These are phyloP conservation scores for Corythaeola cristata DNA, from an alignment of 2,113 vertebrate species.

Conservation along the genomic window DNA sequence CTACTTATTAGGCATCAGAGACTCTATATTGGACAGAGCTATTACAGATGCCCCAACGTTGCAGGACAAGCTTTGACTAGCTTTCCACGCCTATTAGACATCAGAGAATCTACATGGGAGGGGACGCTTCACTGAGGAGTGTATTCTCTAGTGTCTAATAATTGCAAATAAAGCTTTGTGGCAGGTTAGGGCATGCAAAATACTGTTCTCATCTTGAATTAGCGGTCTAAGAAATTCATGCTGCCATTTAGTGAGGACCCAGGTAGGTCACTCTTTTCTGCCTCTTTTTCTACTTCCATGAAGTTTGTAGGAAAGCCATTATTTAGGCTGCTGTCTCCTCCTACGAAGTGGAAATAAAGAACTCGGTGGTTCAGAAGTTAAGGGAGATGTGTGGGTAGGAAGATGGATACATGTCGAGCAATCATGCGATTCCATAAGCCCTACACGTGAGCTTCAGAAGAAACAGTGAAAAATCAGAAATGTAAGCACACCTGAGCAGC, in stretches of 20 bases:
- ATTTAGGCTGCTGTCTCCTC: background rate
- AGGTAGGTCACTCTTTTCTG: background rate
- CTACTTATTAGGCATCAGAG: background rate
- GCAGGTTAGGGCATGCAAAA: background rate
- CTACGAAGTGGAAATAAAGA: background rate
- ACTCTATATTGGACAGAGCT: background rate
- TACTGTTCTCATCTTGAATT: background rate
- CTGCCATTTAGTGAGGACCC: background rate
- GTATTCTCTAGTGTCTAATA: background rate
- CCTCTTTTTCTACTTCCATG: background rate
- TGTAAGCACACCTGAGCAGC: background rate
- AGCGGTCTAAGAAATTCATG: background rate
- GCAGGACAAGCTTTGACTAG: background rate
- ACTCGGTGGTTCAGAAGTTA: background rate
- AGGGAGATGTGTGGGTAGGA: background rate
- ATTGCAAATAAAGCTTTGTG: background rate
- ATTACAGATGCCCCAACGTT: rapidly evolving
- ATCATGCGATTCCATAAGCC: rapidly evolving
- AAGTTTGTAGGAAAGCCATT: background rate
- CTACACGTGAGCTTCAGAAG: background rate
- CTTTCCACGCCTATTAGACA: background rate
- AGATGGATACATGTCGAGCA: background rate
- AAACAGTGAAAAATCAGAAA: background rate
- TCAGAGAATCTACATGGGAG: background rate
- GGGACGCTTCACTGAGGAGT: background rate